Base-by-base conservation (phyloP, 2,113 vertebrate species). In the Talpa occidentalis region DNA sequence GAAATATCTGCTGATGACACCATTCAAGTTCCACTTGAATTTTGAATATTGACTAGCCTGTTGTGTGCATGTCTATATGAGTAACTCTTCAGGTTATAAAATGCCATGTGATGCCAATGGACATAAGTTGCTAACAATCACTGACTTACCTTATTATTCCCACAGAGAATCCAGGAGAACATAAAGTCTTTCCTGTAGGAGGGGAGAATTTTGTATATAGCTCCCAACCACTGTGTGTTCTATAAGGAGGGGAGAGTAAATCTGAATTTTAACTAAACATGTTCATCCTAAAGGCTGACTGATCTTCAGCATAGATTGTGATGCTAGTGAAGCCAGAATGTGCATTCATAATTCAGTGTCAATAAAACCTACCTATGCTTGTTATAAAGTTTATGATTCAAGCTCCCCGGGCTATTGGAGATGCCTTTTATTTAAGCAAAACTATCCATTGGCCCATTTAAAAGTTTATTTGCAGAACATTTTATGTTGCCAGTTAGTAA, bases 401-500 rank as follows among this genome's bases (percentile, higher is more conserved):
- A 94, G 79, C 37, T 96, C 86, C 44, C 97, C 95, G 92, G 94
- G 44, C 96, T 96, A 59, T 69, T 90, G 70, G 87, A 87, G 62
- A 54, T 85, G n/a, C 0, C 59, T 96, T 96, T 97, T 78, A 93
- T 67, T 70, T 69, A 91, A 91, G 80, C 60, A 91, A 94, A 96
- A 78, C 83, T 49, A 87, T 73, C 91, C 87, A 74, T 79, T 95
- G 78, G 96, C 92, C 96, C 88, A n/a, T 93, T 97, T 98, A 95
- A 96, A 98, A 97, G 60, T 94, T 97, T 95, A 96, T 98, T 97
- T 98, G 96, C 85, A 94, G 89, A 95, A 95, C 91, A 96, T 19
- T 96, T 97, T 95, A 62, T 96, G 89, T 72, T 42, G 0, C 93
- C 93, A 54, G 94, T 79, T 95, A 96, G 59, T 95, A 85, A 91